These are phyloP conservation scores for Phalacrocorax brasilianus DNA, from an alignment of 2,113 vertebrate genomes.

Conservation along the genomic window DNA sequence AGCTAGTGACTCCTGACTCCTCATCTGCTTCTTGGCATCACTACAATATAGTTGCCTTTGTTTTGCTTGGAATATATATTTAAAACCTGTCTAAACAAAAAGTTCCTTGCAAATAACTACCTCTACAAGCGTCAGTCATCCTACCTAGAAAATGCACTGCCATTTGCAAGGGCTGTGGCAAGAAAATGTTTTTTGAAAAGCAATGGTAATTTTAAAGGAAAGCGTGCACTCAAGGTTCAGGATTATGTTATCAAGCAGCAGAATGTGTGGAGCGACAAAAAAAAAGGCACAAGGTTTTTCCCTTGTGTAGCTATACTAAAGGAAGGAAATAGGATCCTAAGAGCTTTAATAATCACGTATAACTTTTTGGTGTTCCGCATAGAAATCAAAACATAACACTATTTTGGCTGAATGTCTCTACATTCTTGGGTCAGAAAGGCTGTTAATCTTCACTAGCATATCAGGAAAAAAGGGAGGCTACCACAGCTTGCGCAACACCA, in stretches of 20 bases:
- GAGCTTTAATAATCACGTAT: neutral
- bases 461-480: neutral
- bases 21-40: neutral
- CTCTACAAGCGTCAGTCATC: neutral
- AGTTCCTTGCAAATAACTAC: neutral
- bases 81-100: neutral
- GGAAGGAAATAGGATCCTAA: neutral
- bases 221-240: neutral
- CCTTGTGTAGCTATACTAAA: neutral
- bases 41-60: neutral
- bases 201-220: neutral
- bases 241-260: neutral
- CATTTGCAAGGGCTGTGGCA: neutral
- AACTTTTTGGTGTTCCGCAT: neutral
- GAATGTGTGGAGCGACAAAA: neutral
- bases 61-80: neutral
- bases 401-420: neutral
- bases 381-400: neutral
- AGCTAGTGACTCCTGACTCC: fast-evolving
- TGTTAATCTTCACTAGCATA: neutral
- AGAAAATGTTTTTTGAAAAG: neutral
- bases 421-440: neutral
- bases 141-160: neutral
- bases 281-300: neutral
- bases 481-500: neutral